Conservation (phyloP, 2,888 invertebrate genomes). For the Gerosis bhagava region DNA sequence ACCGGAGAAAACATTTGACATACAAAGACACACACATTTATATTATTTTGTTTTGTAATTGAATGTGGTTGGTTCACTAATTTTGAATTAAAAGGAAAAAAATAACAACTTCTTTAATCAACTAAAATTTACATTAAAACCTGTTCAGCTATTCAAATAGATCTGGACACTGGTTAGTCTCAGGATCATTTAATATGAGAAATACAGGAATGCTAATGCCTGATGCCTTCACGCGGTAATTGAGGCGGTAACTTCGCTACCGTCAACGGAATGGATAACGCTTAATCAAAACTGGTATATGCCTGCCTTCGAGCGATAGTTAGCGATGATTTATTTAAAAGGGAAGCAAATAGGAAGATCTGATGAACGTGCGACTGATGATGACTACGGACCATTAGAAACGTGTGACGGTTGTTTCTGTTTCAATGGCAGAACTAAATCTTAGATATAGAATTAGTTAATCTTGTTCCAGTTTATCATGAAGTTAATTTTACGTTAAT, state of each 20-base stretch:
- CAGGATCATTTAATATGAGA: slow-evolving; percentile 24
- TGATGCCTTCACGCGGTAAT: slow-evolving; percentile 9
- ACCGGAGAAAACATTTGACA: no score
- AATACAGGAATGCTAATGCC: slow-evolving; percentile 28
- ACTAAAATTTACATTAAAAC: slow-evolving; percentile 1
- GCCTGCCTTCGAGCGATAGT: slow-evolving; percentile 20
- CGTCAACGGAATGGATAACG: slow-evolving; percentile 24
- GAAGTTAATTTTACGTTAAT: no score
- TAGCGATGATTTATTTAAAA: slow-evolving; percentile 23
- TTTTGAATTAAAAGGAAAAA: no score
- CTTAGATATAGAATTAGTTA: no score
- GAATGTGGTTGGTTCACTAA: no score
- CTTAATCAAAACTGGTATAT: slow-evolving; percentile 32
- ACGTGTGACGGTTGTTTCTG: slow-evolving; percentile 9
- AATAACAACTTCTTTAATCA: no score
- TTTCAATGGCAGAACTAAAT: slow-evolving; percentile 2
- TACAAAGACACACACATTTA: no score
- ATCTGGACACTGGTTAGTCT: slow-evolving; percentile 17
- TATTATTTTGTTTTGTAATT: no score
- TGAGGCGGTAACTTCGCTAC: slow-evolving; percentile 15
- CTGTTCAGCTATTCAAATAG: slow-evolving; percentile 12
- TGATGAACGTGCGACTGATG: slow-evolving; percentile 22
- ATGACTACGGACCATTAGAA: slow-evolving; percentile 14
- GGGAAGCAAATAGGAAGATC: slow-evolving; percentile 18
- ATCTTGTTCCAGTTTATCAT: no score